Evolutionary conservation across 2,113 vertebrate species (phyloP).

Genomic region (Octodon degus): DNA sequence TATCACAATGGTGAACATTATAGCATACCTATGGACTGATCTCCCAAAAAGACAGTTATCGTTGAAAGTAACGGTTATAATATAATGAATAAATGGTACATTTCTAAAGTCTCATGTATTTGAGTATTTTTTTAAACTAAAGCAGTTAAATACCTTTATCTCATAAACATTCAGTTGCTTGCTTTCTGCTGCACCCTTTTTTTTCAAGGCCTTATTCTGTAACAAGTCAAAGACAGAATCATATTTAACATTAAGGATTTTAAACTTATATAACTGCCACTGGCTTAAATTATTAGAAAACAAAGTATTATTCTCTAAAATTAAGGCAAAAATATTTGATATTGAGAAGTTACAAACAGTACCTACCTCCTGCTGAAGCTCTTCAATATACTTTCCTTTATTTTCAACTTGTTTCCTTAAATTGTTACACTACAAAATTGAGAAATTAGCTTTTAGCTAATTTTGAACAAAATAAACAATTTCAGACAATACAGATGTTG

Average conservation of each 20-base stretch:
- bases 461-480: conserved; percentile 55
- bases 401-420: conserved; percentile 90
- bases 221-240: conserved; percentile 77
- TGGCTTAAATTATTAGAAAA: conserved; percentile 55
- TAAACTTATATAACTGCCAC: conserved; percentile 2
- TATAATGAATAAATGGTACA: neutral
- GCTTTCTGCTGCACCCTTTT: conserved; percentile 88
- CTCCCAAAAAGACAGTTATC: conserved; percentile 9
- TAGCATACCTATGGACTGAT: neutral
- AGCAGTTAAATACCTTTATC: conserved; percentile 82
- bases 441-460: conserved; percentile 64
- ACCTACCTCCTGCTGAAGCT: conserved; percentile 91
- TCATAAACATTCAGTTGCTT: conserved; percentile 88
- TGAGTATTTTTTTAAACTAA: conserved; percentile 45
- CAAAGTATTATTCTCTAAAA: conserved; percentile 60
- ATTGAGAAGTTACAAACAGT: conserved; percentile 56
- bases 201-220: conserved; percentile 92
- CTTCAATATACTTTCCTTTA: conserved; percentile 88
- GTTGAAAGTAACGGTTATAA: conserved; percentile 36
- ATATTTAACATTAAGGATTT: conserved; percentile 51
- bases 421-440: conserved; percentile 87
- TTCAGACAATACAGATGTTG: conserved; percentile 52
- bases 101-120: conserved; percentile 35
- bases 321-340: conserved; percentile 48
- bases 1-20: neutral